phyloP scores from a whole-genome alignment of 2,888 invertebrate species.

The Pardosa pseudoannulata region DNA sequence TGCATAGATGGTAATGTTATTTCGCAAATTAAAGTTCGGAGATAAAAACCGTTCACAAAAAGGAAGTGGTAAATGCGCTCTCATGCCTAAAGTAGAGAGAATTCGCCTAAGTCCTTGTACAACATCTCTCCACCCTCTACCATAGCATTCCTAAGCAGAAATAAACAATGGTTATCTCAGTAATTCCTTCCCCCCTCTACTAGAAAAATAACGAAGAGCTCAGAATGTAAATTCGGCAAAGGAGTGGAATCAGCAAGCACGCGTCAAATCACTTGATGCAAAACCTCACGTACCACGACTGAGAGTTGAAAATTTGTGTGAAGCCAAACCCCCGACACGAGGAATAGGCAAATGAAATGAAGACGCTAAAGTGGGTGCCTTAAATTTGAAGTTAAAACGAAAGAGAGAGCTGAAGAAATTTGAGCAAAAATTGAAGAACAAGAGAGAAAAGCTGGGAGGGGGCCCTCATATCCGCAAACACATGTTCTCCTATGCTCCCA shows the following conservation, averaged over 20 bases:
- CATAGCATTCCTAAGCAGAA: no score
- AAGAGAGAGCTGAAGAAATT: not conserved
- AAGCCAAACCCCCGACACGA: not conserved
- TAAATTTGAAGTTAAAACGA: not conserved
- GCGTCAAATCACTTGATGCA: not conserved
- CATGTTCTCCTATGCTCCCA: constrained; percentile 33
- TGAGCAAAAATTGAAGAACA: no score
- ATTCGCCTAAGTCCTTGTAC: not conserved
- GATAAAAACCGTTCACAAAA: not conserved
- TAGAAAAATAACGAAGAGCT: no score
- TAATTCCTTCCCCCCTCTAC: no score
- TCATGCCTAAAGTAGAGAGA: not conserved
- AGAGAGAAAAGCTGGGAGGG: no score
- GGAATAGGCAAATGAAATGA: no score
- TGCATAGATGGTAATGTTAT: not conserved
- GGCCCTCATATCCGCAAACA: no score
- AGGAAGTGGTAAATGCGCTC: not conserved
- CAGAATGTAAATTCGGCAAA: not conserved
- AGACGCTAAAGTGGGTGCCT: not conserved
- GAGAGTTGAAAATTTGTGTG: not conserved
- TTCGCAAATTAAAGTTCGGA: not conserved
- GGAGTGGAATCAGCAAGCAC: not conserved
- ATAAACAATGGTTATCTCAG: not conserved
- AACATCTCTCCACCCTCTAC: no score
- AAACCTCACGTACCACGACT: not conserved